Conservation (phyloP, 2,113 vertebrate species). For the Toxotes jaculatrix region DNA sequence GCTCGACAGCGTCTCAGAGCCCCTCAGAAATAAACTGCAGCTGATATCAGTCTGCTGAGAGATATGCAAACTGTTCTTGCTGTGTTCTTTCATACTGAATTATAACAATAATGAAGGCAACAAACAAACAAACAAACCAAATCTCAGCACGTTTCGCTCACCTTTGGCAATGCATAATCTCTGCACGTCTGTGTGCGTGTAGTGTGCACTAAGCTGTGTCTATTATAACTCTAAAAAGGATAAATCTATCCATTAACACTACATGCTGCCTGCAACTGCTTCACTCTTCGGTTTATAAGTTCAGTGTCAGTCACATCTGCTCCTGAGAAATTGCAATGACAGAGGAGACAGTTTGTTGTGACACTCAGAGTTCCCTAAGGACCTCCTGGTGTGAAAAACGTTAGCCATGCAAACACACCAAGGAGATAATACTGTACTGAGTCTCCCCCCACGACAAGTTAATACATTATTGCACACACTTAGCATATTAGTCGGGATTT, state of each 20-base stretch:
- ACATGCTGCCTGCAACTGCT: neutral
- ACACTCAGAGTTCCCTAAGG: constrained; percentile 25
- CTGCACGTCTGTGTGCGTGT: neutral
- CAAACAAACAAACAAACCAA: neutral
- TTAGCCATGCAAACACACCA: constrained; percentile 5
- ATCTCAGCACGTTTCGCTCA: constrained; percentile 11
- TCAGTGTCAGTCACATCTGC: constrained; percentile 43
- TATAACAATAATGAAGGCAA: constrained; percentile 25
- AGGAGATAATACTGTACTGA: neutral
- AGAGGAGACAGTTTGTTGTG: constrained; percentile 49
- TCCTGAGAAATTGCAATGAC: constrained; percentile 37
- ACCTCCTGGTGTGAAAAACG: constrained; percentile 34
- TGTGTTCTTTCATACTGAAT: constrained; percentile 18
- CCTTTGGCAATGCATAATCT: neutral
- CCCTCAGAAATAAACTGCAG: constrained; percentile 20
- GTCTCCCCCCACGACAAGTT: constrained; percentile 6
- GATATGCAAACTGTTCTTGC: constrained; percentile 17
- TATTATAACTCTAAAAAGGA: neutral
- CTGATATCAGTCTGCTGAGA: constrained; percentile 21
- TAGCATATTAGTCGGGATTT: too few relatives aligned
- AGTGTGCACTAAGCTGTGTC: neutral
- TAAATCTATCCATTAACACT: neutral
- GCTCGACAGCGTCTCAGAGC: neutral
- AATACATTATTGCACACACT: neutral
- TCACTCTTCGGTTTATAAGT: constrained; percentile 21